Percentiles rank a stretch among this genome's conserved stretches.
phyloP scores from a whole-genome alignment of 2,113 vertebrate species.

The Paedocypris sp. region DNA sequence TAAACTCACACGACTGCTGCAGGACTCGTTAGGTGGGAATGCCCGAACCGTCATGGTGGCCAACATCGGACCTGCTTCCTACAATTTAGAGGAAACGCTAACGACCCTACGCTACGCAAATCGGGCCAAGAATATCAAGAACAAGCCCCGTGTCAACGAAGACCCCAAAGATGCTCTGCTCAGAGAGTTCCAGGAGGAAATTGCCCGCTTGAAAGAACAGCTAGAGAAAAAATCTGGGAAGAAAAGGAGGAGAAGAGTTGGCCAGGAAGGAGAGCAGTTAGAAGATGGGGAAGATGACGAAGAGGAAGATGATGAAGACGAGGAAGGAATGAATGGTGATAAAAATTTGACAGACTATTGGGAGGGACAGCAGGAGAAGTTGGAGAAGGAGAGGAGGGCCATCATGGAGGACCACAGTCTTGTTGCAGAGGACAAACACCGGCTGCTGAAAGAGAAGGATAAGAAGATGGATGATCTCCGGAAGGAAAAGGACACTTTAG shows the following conservation, averaged over 20 bases:
- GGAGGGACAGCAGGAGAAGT: slow-evolving; percentile 85
- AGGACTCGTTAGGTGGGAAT: slow-evolving; percentile 92
- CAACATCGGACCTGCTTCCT: slow-evolving; percentile 92
- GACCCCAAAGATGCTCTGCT: slow-evolving; percentile 95
- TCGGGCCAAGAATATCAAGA: slow-evolving; percentile 97
- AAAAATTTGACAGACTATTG: slow-evolving; percentile 68
- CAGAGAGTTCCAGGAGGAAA: slow-evolving; percentile 92
- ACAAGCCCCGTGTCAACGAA: slow-evolving; percentile 90
- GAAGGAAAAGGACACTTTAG: slow-evolving; percentile 78
- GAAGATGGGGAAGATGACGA: too few species aligned
- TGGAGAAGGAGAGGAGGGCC: slow-evolving; percentile 87
- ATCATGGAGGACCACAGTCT: slow-evolving; percentile 94
- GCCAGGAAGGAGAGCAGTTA: too few species aligned
- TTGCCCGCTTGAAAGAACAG: slow-evolving; percentile 86
- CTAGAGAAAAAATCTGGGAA: slow-evolving; percentile 76
- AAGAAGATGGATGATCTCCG: slow-evolving; percentile 86
- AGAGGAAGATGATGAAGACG: slow-evolving; percentile 68
- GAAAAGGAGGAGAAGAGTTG: slow-evolving; percentile 72
- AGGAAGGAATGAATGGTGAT: slow-evolving; percentile 66
- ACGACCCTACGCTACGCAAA: slow-evolving; percentile 92
- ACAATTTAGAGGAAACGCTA: slow-evolving; percentile 92
- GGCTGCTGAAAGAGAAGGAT: slow-evolving; percentile 83
- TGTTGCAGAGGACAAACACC: slow-evolving; percentile 86
- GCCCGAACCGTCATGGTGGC: slow-evolving; percentile 98
- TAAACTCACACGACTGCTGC: slow-evolving; percentile 87